These are phyloP conservation scores for Xestia c-nigrum DNA, from an alignment of 2,888 invertebrate species.

Conservation along the genomic window DNA sequence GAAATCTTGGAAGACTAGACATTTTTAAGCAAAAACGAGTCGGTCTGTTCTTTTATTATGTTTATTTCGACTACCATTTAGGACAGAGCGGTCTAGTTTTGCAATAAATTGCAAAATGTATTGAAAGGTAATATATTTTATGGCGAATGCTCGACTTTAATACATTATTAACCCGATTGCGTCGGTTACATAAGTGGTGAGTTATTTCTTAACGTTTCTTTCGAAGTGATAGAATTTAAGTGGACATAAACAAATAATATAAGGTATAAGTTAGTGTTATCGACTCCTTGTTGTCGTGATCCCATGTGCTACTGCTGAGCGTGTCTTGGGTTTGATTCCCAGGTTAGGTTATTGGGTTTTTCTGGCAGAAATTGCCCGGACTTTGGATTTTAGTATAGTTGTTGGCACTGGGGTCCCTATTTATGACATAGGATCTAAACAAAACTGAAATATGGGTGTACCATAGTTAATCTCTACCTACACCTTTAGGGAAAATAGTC, in stretches of 20 bases:
- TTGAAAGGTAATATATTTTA: conserved; percentile 10
- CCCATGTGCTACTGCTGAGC: not conserved
- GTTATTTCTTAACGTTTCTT: conserved; percentile 20
- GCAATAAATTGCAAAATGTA: conserved; percentile 39
- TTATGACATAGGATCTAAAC: not conserved
- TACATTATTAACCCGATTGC: conserved; percentile 41
- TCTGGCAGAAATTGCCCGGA: not conserved
- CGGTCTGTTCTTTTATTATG: not conserved
- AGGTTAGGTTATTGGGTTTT: not conserved
- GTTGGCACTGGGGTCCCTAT: not conserved
- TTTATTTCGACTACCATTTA: not conserved
- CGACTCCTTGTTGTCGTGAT: not conserved
- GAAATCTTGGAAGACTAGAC: no score
- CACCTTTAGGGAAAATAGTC: not conserved
- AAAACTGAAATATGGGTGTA: not conserved
- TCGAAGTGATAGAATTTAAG: not conserved
- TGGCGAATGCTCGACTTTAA: conserved; percentile 26
- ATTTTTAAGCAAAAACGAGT: no score
- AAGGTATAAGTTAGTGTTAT: not conserved
- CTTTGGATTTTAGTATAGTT: not conserved
- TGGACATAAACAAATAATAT: conserved; percentile 15
- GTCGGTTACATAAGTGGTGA: conserved; percentile 32
- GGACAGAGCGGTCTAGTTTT: not conserved
- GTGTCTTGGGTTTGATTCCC: not conserved
- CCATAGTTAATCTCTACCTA: not conserved